Evolutionary conservation across 2,888 invertebrate species (phyloP), one percentile per base, ranked within the genome.

Genomic region (Hirudinaria manillensis): DNA sequence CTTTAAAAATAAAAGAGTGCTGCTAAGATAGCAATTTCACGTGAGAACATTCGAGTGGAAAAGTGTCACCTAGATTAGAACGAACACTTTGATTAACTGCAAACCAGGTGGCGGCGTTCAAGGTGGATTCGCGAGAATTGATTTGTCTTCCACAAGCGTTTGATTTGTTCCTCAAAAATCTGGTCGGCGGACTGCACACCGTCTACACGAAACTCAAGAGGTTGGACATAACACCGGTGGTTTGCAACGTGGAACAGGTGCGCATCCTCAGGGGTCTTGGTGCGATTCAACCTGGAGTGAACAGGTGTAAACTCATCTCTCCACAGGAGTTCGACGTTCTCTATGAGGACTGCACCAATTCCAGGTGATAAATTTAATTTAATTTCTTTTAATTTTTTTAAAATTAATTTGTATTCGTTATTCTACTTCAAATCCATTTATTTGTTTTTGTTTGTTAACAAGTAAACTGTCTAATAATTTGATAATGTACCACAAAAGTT

Each of bases 171-270:
- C 89, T 99, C 79, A 99, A 99, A 87, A 96, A 98, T 86, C 89
- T 99, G 83, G 99, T 99, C 80, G 98, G 99, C 80, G 99, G 99
- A 75, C 89, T 99, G 85, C 99, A 99, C 88, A 99, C 99, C 78
- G 98, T 99, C 84, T 99, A 99, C 87, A 99, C 99, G 74, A 99
- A 99, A 87, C 90, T 99, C 83, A 99, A 98, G 89, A 90, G 99
- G 82, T 90, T 99, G 86, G 97, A 98, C 89, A 98, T 99, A 88
- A 93, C 94, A 85, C 97, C 97, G 81, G 89, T 98, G 83, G 97
- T 99, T 84, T 99, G 99, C 89, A 99, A 99, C 89, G 99, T 99
- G 85, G 99, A 99, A 87, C 96, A 98, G 89, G 98, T 99, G 85
- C 90, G 99, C 84, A 97, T 99, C 84, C 90, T 99, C 83, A 90